A percentile compares a stretch with the other conserved stretches of the same genome.
phyloP scores from a whole-genome alignment of 1,140 invertebrate genomes.

The Philotrypesis tridentata region DNA sequence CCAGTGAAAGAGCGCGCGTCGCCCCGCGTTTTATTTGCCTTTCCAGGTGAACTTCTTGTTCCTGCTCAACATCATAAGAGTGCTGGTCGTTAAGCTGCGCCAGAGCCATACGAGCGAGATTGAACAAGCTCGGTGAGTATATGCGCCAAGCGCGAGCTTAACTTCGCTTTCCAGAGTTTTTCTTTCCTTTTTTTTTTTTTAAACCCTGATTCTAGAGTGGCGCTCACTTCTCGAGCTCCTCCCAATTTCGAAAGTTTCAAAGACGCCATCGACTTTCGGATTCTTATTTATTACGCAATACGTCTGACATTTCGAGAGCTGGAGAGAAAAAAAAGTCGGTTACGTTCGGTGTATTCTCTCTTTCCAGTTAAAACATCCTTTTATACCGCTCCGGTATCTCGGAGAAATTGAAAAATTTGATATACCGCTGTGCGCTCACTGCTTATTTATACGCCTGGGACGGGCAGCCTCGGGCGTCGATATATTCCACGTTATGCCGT shows the following conservation, averaged over 20 bases:
- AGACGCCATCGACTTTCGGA: too few relatives aligned
- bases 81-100: constrained; percentile 87
- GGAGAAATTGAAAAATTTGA: not conserved
- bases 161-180: not conserved
- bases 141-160: not conserved
- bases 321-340: too few relatives aligned
- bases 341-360: too few relatives aligned
- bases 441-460: not conserved
- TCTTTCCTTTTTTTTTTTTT: constrained; percentile 35
- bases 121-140: constrained; percentile 85
- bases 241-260: too few relatives aligned
- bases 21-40: constrained; percentile 10
- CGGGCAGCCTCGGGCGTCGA: not conserved
- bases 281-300: too few relatives aligned
- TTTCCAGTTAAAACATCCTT: not conserved
- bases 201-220: not conserved
- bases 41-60: constrained; percentile 88
- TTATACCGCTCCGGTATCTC: not conserved
- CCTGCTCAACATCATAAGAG: constrained; percentile 88
- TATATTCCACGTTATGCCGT: not conserved
- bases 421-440: not conserved
- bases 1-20: not conserved
- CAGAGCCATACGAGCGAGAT: constrained; percentile 86
- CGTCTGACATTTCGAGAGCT: too few relatives aligned
- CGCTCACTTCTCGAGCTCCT: too few relatives aligned